phyloP scores from a whole-genome alignment of 2,113 vertebrate species.

The Chaetodon auriga region DNA sequence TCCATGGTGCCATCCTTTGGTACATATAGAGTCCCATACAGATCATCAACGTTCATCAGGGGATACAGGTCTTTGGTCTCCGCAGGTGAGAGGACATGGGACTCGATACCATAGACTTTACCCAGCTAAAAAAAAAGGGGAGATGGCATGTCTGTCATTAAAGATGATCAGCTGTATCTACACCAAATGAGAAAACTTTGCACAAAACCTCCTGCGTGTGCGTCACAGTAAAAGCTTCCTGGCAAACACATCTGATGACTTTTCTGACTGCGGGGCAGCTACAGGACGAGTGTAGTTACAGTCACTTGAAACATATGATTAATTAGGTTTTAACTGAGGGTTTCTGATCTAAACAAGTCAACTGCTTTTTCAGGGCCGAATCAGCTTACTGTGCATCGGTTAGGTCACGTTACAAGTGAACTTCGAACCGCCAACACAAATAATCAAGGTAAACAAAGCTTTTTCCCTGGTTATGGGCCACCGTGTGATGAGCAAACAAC shows the following conservation, averaged over 20 bases:
- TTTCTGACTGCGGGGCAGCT: neutral
- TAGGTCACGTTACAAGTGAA: neutral
- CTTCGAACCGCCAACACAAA: conserved; percentile 16
- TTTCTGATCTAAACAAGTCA: neutral
- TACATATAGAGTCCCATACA: conserved; percentile 95
- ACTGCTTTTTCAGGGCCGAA: neutral
- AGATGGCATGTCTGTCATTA: neutral
- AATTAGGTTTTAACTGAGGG: neutral
- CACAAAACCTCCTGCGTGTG: neutral
- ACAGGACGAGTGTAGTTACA: neutral
- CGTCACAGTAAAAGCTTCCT: neutral
- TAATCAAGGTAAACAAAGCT: conserved; percentile 10
- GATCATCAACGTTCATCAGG: conserved; percentile 93
- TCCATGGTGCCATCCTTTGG: conserved; percentile 98
- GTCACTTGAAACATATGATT: neutral
- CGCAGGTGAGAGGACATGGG: conserved; percentile 90
- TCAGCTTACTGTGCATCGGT: neutral
- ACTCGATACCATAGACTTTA: conserved; percentile 95
- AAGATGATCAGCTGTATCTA: neutral
- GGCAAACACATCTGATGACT: neutral
- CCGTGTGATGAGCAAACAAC: neutral
- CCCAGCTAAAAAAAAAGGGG: conserved; percentile 86
- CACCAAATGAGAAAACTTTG: neutral
- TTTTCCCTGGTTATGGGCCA: neutral
- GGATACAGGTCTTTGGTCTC: conserved; percentile 97